phyloP scores from a whole-genome alignment of 2,888 invertebrate genomes.

The Schrankia costaestrigalis region DNA sequence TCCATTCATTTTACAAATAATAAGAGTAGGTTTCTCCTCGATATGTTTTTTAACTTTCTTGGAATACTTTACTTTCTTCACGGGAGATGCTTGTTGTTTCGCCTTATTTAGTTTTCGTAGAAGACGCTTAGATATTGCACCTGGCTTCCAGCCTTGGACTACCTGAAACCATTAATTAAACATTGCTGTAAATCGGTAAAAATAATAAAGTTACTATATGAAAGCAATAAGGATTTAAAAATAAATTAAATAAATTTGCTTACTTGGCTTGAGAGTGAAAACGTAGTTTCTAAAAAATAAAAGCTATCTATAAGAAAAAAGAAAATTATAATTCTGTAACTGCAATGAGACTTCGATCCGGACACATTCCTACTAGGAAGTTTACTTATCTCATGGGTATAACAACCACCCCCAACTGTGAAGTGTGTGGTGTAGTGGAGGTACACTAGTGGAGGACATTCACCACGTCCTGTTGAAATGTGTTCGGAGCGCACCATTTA shows the following conservation, averaged over 20 bases:
- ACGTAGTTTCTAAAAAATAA: too few relatives aligned
- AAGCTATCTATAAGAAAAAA: too few relatives aligned
- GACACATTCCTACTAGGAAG: too few relatives aligned
- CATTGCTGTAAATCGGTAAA: not conserved
- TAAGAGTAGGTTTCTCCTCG: slow-evolving; percentile 55
- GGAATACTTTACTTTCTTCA: slow-evolving; percentile 27
- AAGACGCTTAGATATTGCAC: slow-evolving; percentile 61
- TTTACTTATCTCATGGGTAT: too few relatives aligned
- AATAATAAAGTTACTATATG: too few relatives aligned
- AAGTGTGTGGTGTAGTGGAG: too few relatives aligned
- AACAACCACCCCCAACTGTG: too few relatives aligned
- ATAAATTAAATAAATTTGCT: slow-evolving; percentile 8
- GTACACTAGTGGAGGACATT: too few relatives aligned
- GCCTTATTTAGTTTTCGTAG: slow-evolving; percentile 52
- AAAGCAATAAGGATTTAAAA: not conserved
- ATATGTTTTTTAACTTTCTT: slow-evolving; percentile 48
- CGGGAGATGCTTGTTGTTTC: slow-evolving; percentile 34
- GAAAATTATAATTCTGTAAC: too few relatives aligned
- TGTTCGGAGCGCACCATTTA: too few relatives aligned
- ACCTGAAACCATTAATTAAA: slow-evolving; percentile 36
- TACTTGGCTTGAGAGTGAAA: slow-evolving; percentile 5
- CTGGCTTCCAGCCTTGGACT: slow-evolving; percentile 63
- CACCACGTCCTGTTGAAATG: too few relatives aligned
- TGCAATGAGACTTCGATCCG: too few relatives aligned
- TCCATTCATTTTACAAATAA: slow-evolving; percentile 55